A percentile compares a stretch with the other conserved stretches of the same genome.
Conservation (phyloP, 1,140 invertebrate species). For the Arion vulgaris region DNA sequence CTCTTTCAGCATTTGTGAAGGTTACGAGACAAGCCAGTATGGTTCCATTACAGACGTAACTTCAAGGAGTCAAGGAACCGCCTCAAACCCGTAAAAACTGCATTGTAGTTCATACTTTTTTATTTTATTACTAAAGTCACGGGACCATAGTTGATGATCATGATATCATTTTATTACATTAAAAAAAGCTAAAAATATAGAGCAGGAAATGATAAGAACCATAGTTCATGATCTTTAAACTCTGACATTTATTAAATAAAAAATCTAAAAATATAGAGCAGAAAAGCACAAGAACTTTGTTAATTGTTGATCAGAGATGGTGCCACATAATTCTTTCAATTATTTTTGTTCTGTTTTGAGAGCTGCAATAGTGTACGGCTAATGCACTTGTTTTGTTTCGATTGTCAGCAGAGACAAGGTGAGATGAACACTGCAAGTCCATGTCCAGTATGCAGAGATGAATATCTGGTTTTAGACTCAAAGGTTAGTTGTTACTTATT, state of each 20-base stretch:
- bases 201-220: too few relatives aligned
- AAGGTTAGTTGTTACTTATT: constrained; percentile 72
- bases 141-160: too few relatives aligned
- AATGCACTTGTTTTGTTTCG: constrained; percentile 40
- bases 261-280: too few relatives aligned
- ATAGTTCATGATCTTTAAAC: too few relatives aligned
- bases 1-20: constrained; percentile 83
- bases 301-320: too few relatives aligned
- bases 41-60: constrained; percentile 89
- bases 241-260: too few relatives aligned
- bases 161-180: too few relatives aligned
- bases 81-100: constrained; percentile 86
- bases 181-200: too few relatives aligned
- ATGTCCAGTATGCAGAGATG: constrained; percentile 95
- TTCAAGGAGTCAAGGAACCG: constrained; percentile 82
- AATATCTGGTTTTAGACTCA: constrained; percentile 91
- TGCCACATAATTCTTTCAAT: too few relatives aligned
- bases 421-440: constrained; percentile 87
- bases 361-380: background rate
- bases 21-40: constrained; percentile 88
- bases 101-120: constrained; percentile 77
- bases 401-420: constrained; percentile 76
- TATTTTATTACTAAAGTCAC: too few relatives aligned
- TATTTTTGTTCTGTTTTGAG: too few relatives aligned
- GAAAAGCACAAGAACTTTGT: too few relatives aligned